These are phyloP conservation scores for Eupithecia insigniata DNA, from an alignment of 2,888 invertebrate genomes.

Conservation along the genomic window DNA sequence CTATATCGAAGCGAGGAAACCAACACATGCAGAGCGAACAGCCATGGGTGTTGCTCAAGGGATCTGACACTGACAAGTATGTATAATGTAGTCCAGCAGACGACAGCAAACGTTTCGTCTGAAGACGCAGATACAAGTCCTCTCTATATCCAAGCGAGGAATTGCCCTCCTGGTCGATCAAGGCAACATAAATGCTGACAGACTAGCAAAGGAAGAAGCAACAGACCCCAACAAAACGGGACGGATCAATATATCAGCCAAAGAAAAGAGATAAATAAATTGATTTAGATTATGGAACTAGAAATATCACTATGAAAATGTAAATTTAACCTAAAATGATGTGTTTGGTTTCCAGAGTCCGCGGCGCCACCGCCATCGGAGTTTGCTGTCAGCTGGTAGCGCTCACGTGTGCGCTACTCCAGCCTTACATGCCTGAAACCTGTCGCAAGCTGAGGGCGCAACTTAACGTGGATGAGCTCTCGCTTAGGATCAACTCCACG, in stretches of 20 bases:
- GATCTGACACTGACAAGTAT: constrained; percentile 89
- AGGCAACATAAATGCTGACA: too few species aligned
- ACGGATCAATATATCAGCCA: too few species aligned
- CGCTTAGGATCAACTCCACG: constrained; percentile 82
- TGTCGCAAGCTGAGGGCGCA: constrained; percentile 88
- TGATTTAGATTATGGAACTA: too few species aligned
- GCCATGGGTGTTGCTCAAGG: constrained; percentile 97
- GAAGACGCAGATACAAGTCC: too few species aligned
- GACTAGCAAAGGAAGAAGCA: too few species aligned
- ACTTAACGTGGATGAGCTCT: constrained; percentile 84
- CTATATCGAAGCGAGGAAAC: constrained; percentile 95
- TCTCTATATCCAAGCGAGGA: too few species aligned
- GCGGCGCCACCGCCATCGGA: constrained; percentile 94
- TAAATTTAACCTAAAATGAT: background rate
- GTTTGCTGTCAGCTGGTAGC: constrained; percentile 87
- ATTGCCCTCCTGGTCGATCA: too few species aligned
- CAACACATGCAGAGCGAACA: constrained; percentile 97
- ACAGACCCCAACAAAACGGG: too few species aligned
- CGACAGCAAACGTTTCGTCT: background rate
- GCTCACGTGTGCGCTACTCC: constrained; percentile 90
- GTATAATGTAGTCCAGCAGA: background rate
- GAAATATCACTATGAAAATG: too few species aligned
- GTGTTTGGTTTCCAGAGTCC: constrained; percentile 57
- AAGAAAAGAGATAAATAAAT: too few species aligned
- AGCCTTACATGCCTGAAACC: constrained; percentile 96